These are phyloP conservation scores for Balanococcus diminutus DNA, from an alignment of 2,888 invertebrate genomes.

Conservation along the genomic window DNA sequence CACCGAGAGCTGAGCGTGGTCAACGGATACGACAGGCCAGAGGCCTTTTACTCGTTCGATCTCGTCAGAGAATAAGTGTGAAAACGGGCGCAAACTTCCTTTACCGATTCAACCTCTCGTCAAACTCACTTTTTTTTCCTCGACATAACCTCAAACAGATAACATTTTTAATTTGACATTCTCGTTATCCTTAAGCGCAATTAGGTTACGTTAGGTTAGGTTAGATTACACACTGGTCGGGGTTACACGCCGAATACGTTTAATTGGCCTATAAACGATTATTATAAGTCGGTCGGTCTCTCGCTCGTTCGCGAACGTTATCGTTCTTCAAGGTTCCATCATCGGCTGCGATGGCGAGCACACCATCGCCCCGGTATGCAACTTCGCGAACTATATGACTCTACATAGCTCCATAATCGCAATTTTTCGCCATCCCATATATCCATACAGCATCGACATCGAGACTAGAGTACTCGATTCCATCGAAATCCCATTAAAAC, in stretches of 20 bases:
- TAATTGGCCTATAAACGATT: constrained; percentile 53
- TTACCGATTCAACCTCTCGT: background rate
- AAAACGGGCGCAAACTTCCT: constrained; percentile 18
- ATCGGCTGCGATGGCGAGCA: background rate
- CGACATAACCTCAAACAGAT: constrained; percentile 41
- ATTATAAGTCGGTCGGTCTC: constrained; percentile 50
- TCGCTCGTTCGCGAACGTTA: constrained; percentile 53
- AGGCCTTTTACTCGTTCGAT: background rate
- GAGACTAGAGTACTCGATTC: no score
- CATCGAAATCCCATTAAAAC: background rate
- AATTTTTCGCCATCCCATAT: background rate
- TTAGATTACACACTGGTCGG: constrained; percentile 52
- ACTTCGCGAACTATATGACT: background rate
- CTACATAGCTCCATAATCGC: background rate
- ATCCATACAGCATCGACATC: no score
- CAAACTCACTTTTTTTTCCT: constrained; percentile 4
- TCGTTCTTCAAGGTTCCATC: constrained; percentile 50
- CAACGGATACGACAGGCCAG: background rate
- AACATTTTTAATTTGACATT: constrained; percentile 49
- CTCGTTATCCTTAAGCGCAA: constrained; percentile 55
- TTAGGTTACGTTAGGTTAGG: constrained; percentile 53
- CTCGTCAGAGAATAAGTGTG: background rate
- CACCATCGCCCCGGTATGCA: background rate
- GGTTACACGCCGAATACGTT: constrained; percentile 53
- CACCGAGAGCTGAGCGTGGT: background rate